Evolutionary conservation across 2,888 invertebrate species (phyloP).

Genomic region (Stramonita haemastoma): DNA sequence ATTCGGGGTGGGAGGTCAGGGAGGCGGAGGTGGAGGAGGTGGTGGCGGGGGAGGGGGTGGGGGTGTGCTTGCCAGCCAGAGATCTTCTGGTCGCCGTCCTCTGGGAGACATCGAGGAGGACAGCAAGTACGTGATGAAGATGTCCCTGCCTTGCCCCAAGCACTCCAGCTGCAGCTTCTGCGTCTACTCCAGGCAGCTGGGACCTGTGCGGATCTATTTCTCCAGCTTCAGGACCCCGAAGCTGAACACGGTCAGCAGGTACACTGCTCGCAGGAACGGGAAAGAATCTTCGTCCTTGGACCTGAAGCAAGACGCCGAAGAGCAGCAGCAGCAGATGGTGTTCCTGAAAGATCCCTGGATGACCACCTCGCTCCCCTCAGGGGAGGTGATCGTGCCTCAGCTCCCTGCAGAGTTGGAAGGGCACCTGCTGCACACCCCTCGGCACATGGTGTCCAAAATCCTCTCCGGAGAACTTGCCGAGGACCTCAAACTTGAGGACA

Average conservation of each 20-base stretch:
- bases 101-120: not conserved
- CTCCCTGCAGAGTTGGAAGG: not conserved
- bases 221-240: not conserved
- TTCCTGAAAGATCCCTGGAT: conserved; percentile 14
- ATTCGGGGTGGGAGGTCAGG: not conserved
- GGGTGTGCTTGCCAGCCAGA: not conserved
- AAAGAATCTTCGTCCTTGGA: too few species aligned
- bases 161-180: conserved; percentile 44
- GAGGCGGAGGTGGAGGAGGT: not conserved
- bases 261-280: not conserved
- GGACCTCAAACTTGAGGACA: too few species aligned
- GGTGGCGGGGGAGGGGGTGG: not conserved
- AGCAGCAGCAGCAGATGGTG: not conserved
- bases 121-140: conserved; percentile 24
- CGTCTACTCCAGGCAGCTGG: conserved; percentile 44
- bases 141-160: conserved; percentile 42
- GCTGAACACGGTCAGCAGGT: not conserved
- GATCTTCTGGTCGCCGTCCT: not conserved
- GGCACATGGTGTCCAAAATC: not conserved
- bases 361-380: not conserved
- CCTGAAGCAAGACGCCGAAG: not conserved
- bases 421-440: too few species aligned
- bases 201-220: conserved; percentile 46
- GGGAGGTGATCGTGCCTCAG: conserved; percentile 15
- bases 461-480: not conserved